Conservation (phyloP, 2,797 vertebrate genomes). For the Sebastes miniatus region DNA sequence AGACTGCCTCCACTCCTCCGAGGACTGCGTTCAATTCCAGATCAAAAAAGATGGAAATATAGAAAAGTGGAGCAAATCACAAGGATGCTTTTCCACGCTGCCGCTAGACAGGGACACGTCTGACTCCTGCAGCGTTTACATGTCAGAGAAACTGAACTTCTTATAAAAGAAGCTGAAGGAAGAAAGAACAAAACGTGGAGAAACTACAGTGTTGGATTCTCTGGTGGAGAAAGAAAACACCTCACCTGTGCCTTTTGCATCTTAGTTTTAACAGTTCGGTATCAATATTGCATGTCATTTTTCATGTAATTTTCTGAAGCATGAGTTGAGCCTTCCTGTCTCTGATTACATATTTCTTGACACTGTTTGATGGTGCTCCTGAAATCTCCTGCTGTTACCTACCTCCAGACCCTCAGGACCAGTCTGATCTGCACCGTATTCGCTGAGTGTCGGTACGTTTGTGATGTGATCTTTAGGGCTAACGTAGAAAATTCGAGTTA, state of each 20-base stretch:
- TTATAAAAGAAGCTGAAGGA: constrained; percentile 41
- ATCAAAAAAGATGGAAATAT: constrained; percentile 60
- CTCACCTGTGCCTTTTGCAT: constrained; percentile 66
- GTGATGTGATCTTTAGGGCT: constrained; percentile 29
- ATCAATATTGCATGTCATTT: constrained; percentile 41
- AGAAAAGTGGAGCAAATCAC: constrained; percentile 34
- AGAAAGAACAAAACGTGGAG: background rate
- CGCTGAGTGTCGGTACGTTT: constrained; percentile 29
- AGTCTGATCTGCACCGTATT: constrained; percentile 59
- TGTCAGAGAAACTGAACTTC: constrained; percentile 77
- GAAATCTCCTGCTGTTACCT: constrained; percentile 63
- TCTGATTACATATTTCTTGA: constrained; percentile 19
- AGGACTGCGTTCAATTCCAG: constrained; percentile 74
- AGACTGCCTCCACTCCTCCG: constrained; percentile 75
- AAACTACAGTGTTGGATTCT: constrained; percentile 5
- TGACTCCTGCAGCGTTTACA: constrained; percentile 74
- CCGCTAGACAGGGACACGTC: constrained; percentile 72
- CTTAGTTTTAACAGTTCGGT: constrained; percentile 31
- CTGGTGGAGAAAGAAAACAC: background rate
- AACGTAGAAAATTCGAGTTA: constrained; percentile 19
- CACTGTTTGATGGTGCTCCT: constrained; percentile 52
- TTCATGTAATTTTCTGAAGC: constrained; percentile 31
- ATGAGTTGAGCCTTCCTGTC: constrained; percentile 40
- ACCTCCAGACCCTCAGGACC: constrained; percentile 79
- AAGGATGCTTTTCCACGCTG: constrained; percentile 65